phyloP scores from a whole-genome alignment of 2,113 vertebrate species.

The Orthonyx spaldingii region DNA sequence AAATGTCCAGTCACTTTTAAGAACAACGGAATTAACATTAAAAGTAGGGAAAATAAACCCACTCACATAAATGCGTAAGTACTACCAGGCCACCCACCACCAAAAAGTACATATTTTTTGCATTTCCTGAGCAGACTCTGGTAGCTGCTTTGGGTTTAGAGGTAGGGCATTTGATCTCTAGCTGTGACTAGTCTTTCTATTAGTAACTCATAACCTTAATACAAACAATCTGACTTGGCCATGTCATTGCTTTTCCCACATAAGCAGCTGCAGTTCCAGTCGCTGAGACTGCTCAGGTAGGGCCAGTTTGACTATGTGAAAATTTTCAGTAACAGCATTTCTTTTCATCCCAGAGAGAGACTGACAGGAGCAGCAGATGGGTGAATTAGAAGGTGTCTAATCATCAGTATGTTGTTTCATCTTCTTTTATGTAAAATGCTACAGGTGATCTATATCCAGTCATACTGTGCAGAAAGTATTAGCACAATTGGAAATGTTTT shows the following conservation, averaged over 20 bases:
- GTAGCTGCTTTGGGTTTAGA: neutral
- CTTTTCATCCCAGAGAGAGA: neutral
- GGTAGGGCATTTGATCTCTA: neutral
- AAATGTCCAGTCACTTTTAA: neutral
- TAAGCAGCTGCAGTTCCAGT: neutral
- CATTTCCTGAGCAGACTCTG: slow-evolving; percentile 8
- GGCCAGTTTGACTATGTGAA: neutral
- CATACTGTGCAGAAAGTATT: neutral
- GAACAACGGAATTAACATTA: neutral
- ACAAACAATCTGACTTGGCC: neutral
- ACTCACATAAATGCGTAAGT: neutral
- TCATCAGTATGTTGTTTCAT: neutral
- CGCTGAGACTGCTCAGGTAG: neutral
- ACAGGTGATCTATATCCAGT: neutral
- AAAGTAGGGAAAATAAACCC: neutral
- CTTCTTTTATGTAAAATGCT: neutral
- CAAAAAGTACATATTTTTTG: neutral
- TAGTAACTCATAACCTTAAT: slow-evolving; percentile 23
- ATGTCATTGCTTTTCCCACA: neutral
- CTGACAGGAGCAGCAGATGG: neutral
- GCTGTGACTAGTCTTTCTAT: neutral
- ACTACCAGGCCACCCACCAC: neutral
- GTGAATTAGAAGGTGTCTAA: neutral
- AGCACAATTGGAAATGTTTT: neutral
- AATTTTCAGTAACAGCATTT: neutral